Evolutionary conservation across 2,797 vertebrate species (phyloP).

Genomic region (Toxotes lorentzi): DNA sequence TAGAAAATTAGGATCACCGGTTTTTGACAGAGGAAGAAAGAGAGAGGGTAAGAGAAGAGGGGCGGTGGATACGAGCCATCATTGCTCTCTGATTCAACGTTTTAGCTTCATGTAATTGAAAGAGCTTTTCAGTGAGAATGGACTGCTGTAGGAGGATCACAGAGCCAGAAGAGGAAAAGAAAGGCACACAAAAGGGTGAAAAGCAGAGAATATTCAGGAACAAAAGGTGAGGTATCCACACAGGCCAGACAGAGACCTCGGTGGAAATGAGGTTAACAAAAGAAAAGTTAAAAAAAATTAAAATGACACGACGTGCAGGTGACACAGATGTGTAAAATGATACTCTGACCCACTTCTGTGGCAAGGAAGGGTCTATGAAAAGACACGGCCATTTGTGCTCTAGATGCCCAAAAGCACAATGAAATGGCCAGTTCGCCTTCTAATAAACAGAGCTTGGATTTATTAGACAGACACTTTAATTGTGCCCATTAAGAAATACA

Average conservation of each 20-base stretch:
- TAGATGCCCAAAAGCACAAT: conserved; percentile 52
- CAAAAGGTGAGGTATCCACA: conserved; percentile 5
- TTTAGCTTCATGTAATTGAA: conserved; percentile 40
- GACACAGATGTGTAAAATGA: conserved; percentile 19
- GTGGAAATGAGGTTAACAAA: neutral
- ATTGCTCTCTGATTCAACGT: conserved; percentile 22
- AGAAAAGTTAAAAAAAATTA: conserved; percentile 3
- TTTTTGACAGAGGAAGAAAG: conserved; percentile 21
- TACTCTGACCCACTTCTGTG: conserved; percentile 48
- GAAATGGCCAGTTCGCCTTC: conserved; percentile 22
- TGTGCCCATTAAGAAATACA: conserved; percentile 60
- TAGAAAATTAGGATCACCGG: conserved; percentile 33
- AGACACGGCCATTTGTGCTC: conserved; percentile 26
- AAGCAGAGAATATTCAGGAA: neutral
- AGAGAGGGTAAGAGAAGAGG: neutral
- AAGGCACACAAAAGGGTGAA: neutral
- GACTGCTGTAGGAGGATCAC: conserved; percentile 9
- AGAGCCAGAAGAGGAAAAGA: neutral
- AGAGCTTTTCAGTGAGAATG: conserved; percentile 30
- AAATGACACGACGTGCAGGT: neutral
- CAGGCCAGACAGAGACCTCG: neutral
- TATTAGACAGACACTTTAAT: conserved; percentile 58
- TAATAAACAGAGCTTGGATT: conserved; percentile 57
- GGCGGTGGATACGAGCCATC: conserved; percentile 8
- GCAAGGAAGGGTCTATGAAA: conserved; percentile 26